Evolutionary conservation across 2,113 vertebrate species (phyloP), one percentile per base, ranked within the genome.

Genomic region (Trogon surrucura): DNA sequence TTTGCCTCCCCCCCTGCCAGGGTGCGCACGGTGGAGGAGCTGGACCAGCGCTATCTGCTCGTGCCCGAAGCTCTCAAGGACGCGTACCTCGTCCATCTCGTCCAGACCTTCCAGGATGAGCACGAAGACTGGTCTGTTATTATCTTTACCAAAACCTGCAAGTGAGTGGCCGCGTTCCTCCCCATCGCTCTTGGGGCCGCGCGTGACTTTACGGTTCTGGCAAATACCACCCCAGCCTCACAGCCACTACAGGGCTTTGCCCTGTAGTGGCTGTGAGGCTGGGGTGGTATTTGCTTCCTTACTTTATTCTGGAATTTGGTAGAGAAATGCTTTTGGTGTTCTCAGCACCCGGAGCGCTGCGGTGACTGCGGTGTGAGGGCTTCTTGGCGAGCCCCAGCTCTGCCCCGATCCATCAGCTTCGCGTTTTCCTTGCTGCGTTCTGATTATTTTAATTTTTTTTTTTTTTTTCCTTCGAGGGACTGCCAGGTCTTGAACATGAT

Each of bases 121-220:
- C 99, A 99, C 1, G 94, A 99, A 16, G 99, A 99, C 93, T 99
- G 99, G 99, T 98, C 99, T 57, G 94, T 99, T 67, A 98, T 99
- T 62, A 98, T 99, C 96, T 99, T 99, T 85, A 99, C 99, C 75
- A 99, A 98, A 91, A 99, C 99, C 0, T 99, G 99, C 99, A 99
- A 99, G 99, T 99, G 97, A 97, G 99, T 44, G 8, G 0, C 1
- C 2, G 2, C 6, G 9, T 9, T 13, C 32, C 48, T 8, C 3
- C 0, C 3, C 6, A 6, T 16, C 4, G 2, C 29, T 41, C 13
- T 30, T 23, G 9, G 13, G 1, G 4, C 1, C 6, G 1, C 38
- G 1, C 0, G 3, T 11, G 15, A 2, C 53, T n/a, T 36, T 10
- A 3, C 2, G 0, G 8, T 54, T 44, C 29, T 9, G 6, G 22